Evolutionary conservation across 2,113 vertebrate genomes (phyloP), one percentile per base, ranked within the genome.

Genomic region (Nothocercus julius): DNA sequence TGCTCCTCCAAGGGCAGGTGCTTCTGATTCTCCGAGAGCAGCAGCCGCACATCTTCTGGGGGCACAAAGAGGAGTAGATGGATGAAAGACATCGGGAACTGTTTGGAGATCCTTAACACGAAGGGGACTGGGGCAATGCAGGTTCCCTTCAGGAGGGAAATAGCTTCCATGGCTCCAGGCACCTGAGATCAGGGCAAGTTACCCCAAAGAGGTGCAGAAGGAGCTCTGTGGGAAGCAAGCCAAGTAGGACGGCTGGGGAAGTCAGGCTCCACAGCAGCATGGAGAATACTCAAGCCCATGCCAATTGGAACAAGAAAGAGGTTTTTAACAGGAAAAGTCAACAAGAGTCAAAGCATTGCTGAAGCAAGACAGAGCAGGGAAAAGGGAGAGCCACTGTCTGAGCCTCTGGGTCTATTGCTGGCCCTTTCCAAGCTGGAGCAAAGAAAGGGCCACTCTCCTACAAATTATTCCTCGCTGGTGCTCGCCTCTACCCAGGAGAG

Each of bases 1-100:
- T 99, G 99, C 94, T 99, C 99, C 72, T 99, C 99, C 89, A 99
- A 97, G 0, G 99, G 98, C 63, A 99, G 96, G 44, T 98, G 98
- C 30, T 99, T 98, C 90, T 99, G 98, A 95, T 98, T 99, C 93
- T 99, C 99, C 0, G 98, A 97, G 64, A 99, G 96, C 74, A 99
- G 97, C 89, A 99, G 93, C 78, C 98, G 97, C 63, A 98, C 97
- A 38, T 98, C 98, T 70, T 99, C 99, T 98, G 94, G 51, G 66
- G 91, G 91, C 66, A 82, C 51, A 89, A 87, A 78, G 73, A 47
- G 22, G 40, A 89, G 22, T 47, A 88, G 72, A 42, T 11, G 36
- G 49, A 82, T 83, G 30, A 89, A 67, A 77, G 61, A 58, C 77
- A 82, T 20, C 0, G 0, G 64, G 7, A 82, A 68, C 30, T 63